Conservation (phyloP, 2,797 vertebrate genomes). For the Falco naumanni region DNA sequence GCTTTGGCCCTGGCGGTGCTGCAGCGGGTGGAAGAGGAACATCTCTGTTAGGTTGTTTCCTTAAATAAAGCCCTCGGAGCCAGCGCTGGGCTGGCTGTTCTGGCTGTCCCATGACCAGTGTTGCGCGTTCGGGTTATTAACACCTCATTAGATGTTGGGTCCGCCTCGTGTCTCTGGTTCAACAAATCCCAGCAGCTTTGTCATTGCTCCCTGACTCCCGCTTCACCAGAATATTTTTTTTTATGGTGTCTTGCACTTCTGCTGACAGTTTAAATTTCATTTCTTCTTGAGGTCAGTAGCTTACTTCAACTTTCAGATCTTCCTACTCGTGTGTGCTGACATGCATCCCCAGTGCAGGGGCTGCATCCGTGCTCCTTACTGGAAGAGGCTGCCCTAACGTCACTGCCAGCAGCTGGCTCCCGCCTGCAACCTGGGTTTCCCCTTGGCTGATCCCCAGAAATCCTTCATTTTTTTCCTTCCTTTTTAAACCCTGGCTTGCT, state of each 20-base stretch:
- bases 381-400: neutral
- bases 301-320: neutral
- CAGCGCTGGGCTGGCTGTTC: conserved; percentile 18
- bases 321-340: neutral
- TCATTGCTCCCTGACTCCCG: neutral
- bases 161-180: conserved; percentile 19
- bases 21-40: neutral
- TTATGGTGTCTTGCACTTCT: conserved; percentile 7
- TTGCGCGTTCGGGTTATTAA: conserved; percentile 24
- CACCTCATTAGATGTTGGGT: conserved; percentile 45
- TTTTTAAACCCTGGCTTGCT: neutral
- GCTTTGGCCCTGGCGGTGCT: neutral
- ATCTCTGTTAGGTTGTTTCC: conserved; percentile 66
- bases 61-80: conserved; percentile 53
- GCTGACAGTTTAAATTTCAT: conserved; percentile 39
- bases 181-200: conserved; percentile 36
- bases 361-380: neutral
- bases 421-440: neutral
- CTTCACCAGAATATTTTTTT: neutral
- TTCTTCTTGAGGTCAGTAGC: conserved; percentile 36
- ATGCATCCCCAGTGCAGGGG: neutral
- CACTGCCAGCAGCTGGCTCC: neutral
- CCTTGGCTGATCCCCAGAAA: neutral
- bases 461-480: neutral
- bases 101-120: conserved; percentile 13